Base-by-base conservation (phyloP, 2,113 vertebrate species). In the Nannospalax galili region DNA sequence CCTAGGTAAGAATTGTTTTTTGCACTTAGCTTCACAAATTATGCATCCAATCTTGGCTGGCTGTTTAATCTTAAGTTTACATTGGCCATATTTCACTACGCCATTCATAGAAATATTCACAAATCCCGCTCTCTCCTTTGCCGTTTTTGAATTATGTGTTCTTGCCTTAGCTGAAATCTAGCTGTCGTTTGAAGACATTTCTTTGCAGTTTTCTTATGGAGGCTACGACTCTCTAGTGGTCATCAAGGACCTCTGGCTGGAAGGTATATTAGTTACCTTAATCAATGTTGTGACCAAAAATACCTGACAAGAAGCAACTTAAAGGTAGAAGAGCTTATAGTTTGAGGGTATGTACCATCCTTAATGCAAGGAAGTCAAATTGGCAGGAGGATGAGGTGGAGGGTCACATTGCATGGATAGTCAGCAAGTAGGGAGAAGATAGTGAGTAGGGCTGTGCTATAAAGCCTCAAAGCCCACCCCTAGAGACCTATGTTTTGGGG, bases 161-260 rank as follows among this genome's bases (percentile, higher is more conserved):
- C 26, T 11, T 45, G 11, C 15, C 17, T 7, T n/a, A 35, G 17
- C 24, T 48, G 69, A 72, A 75, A 72, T 91, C 26, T 35, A 1
- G 15, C 11, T 72, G 4, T 60, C 48, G 22, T 30, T 45, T 20
- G 24, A 75, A 35, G 16, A 74, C 5, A 24, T 1, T 6, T 42
- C 73, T 52, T 22, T 32, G 16, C 30, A 64, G 35, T 40, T 19
- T 32, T 90, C 30, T 67, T 24, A 11, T 22, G 19, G 37, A 28
- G 40, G 11, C 4, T 1, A 14, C 20, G 56, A 7, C 5, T 62
- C 1, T 32, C 45, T n/a, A 4, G 8, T 24, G n/a, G 19, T 22
- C 0, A 26, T 32, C 19, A n/a, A 0, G 7, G 19, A 26, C 5
- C 1, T 85, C 15, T 32, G 6, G n/a, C 32, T 84, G 5, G 28